Percentiles rank a stretch among this genome's conserved stretches.
Evolutionary conservation across 2,113 vertebrate genomes (phyloP).

Genomic region (Mus musculus): DNA sequence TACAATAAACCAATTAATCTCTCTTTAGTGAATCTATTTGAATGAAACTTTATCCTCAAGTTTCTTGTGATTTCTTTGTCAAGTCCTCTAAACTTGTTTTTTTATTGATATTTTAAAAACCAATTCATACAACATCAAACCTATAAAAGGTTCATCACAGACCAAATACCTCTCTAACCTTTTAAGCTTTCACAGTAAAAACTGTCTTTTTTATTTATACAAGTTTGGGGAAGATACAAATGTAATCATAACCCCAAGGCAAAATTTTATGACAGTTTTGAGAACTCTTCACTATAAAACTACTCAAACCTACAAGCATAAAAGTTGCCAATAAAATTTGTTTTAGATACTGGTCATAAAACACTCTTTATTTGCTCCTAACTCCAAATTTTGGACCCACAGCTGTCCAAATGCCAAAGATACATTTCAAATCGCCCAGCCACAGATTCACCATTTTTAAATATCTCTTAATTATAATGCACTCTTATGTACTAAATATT

Average conservation of each 20-base stretch:
- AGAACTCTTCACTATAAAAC: conserved; percentile 89
- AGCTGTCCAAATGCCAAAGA: conserved; percentile 74
- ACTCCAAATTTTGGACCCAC: conserved; percentile 73
- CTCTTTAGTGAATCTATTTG: conserved; percentile 4
- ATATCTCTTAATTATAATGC: background rate
- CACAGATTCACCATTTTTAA: conserved; percentile 7
- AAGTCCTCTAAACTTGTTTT: conserved; percentile 83
- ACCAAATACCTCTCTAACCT: conserved; percentile 89
- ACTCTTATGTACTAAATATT: conserved; percentile 5
- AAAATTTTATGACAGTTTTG: conserved; percentile 90
- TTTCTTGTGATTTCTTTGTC: conserved; percentile 81
- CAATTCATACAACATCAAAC: conserved; percentile 85
- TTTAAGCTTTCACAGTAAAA: conserved; percentile 91
- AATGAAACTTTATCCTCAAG: conserved; percentile 46
- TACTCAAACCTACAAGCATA: conserved; percentile 87
- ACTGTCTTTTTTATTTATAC: conserved; percentile 90
- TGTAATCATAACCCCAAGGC: conserved; percentile 89
- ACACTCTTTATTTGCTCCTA: conserved; percentile 76
- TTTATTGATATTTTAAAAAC: conserved; percentile 88
- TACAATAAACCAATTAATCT: conserved; percentile 72
- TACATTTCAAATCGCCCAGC: conserved; percentile 25
- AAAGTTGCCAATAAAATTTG: conserved; percentile 90
- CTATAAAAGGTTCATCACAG: conserved; percentile 89
- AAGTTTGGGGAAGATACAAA: conserved; percentile 90
- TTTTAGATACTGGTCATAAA: conserved; percentile 87